phyloP scores from a whole-genome alignment of 2,797 vertebrate genomes.

The Alectoris magna region DNA sequence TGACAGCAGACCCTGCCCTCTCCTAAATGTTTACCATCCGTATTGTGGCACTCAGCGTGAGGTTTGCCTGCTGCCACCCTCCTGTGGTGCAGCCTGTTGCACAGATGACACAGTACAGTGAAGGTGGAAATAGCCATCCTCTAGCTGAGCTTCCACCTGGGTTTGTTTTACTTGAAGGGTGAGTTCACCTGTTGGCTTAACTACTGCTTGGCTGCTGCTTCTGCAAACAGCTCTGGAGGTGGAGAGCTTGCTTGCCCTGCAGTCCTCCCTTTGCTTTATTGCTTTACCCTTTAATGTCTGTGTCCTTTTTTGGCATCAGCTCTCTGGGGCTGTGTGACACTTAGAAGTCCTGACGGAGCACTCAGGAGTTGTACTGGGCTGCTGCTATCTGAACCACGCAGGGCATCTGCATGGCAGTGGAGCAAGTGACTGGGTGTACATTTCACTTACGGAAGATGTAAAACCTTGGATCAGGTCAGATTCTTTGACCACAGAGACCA shows the following conservation, averaged over 20 bases:
- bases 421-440: not conserved
- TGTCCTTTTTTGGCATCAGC: not conserved
- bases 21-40: not conserved
- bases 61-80: not conserved
- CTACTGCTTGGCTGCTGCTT: not conserved
- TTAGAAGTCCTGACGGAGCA: not conserved
- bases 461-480: not conserved
- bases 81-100: not conserved
- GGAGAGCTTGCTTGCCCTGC: not conserved
- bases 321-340: not conserved
- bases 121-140: not conserved
- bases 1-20: not conserved
- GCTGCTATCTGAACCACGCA: fast-evolving
- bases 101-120: not conserved
- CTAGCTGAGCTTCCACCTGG: not conserved
- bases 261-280: not conserved
- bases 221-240: not conserved
- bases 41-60: not conserved
- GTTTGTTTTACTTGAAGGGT: not conserved
- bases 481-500: not conserved
- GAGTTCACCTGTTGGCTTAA: not conserved
- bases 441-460: not conserved
- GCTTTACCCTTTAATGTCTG: not conserved
- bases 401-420: fast-evolving
- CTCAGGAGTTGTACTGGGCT: not conserved